Conservation (phyloP, 2,888 invertebrate species). For the Drosophila niveifrons region DNA sequence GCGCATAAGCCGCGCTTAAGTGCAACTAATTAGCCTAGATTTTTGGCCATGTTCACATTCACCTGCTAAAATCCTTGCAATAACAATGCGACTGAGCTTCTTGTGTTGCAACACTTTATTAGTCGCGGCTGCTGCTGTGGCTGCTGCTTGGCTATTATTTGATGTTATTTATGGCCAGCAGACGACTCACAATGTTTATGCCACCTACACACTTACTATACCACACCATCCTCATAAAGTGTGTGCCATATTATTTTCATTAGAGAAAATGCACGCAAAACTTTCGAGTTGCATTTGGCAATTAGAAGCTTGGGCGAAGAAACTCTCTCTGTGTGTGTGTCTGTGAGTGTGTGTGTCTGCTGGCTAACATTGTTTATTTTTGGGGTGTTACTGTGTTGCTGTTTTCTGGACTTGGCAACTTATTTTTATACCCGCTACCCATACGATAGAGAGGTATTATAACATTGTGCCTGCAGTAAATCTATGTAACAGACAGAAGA, state of each 20-base stretch:
- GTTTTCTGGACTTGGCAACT: constrained; percentile 5
- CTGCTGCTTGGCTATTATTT: constrained; percentile 60
- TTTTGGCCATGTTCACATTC: constrained; percentile 58
- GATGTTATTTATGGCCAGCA: constrained; percentile 71
- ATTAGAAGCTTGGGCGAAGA: constrained; percentile 45
- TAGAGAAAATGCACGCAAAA: constrained; percentile 20
- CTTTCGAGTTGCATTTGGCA: constrained; percentile 52
- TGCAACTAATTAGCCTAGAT: constrained; percentile 78
- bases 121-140: constrained; percentile 24
- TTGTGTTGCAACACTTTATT: constrained; percentile 68
- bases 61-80: constrained; percentile 59
- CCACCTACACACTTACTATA: constrained; percentile 14
- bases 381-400: not conserved
- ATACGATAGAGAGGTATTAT: no score
- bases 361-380: not conserved
- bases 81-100: constrained; percentile 22
- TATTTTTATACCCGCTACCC: no score
- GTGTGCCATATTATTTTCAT: constrained; percentile 59
- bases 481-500: no score
- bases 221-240: constrained; percentile 42
- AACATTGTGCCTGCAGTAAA: no score
- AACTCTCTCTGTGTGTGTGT: no score
- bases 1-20: constrained; percentile 66
- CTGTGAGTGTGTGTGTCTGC: constrained; percentile 11
- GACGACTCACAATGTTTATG: constrained; percentile 38